Conservation (phyloP, 2,113 vertebrate species). For the Eublepharis macularius region DNA sequence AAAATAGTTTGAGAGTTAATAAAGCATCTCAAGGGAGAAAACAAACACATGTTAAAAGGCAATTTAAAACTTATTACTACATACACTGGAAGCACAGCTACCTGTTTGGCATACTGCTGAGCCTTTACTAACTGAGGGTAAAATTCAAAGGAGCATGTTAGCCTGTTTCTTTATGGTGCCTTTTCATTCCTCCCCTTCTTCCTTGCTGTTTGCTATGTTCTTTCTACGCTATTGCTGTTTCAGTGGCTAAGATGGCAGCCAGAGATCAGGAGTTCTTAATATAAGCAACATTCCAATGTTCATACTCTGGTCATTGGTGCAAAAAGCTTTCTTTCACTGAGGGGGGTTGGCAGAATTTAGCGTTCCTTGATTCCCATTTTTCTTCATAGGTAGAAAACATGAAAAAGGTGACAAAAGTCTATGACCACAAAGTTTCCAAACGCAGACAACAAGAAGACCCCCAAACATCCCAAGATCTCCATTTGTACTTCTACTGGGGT, state of each 20-base stretch:
- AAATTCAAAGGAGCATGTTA: background rate
- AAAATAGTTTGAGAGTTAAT: background rate
- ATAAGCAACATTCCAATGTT: background rate
- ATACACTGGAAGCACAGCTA: background rate
- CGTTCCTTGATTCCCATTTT: background rate
- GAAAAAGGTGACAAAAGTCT: background rate
- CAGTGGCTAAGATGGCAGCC: rapidly evolving
- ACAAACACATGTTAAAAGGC: background rate
- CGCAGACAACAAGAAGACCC: background rate
- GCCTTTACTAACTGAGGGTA: background rate
- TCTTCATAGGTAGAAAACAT: background rate
- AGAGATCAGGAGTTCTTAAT: background rate
- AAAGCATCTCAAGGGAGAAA: background rate
- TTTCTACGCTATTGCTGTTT: rapidly evolving
- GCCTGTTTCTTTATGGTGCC: background rate
- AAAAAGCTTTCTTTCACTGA: background rate
- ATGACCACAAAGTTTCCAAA: background rate
- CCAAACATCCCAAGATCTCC: background rate
- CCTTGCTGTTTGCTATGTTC: background rate
- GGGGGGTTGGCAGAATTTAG: background rate
- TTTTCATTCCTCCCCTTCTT: background rate
- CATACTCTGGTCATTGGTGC: background rate
- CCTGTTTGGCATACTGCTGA: background rate
- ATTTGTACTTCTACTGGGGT: background rate
- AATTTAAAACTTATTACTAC: background rate